Percentiles rank a stretch among this genome's conserved stretches.
phyloP scores from a whole-genome alignment of 2,797 vertebrate species.

The Prionace glauca region DNA sequence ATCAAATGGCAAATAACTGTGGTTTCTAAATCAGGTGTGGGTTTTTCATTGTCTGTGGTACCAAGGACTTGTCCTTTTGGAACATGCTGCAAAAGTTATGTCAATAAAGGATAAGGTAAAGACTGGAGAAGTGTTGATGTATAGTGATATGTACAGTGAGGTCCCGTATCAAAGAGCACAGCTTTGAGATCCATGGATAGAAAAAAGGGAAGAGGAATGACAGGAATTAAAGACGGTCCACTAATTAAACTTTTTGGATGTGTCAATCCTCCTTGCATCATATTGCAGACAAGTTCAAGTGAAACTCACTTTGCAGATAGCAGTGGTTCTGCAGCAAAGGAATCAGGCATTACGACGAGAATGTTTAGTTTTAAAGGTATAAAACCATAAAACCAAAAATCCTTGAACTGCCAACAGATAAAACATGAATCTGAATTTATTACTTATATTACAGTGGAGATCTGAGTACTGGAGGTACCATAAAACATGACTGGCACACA shows the following conservation, averaged over 20 bases:
- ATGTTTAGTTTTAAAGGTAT: neutral
- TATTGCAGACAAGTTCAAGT: neutral
- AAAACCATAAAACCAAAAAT: neutral
- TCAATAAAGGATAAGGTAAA: neutral
- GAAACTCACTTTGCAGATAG: neutral
- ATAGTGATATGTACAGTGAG: neutral
- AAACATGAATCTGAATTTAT: neutral
- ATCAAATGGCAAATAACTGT: neutral
- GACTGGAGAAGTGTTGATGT: neutral
- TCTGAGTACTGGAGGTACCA: neutral
- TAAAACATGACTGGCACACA: neutral
- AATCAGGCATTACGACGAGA: neutral
- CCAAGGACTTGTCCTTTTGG: neutral
- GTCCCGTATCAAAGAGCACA: neutral
- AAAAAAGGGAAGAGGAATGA: neutral
- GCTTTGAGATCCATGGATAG: neutral
- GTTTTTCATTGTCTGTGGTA: neutral
- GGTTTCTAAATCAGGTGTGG: neutral
- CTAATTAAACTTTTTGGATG: neutral
- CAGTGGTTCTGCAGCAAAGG: neutral
- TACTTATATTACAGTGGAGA: neutral
- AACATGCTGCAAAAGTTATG: neutral
- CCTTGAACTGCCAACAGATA: neutral
- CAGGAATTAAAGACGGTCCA: constrained; percentile 7
- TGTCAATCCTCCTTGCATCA: constrained; percentile 18